A percentile compares a stretch with the other conserved stretches of the same genome.
Conservation (phyloP, 2,113 vertebrate genomes). For the Gnathonemus echidnorhynchus region DNA sequence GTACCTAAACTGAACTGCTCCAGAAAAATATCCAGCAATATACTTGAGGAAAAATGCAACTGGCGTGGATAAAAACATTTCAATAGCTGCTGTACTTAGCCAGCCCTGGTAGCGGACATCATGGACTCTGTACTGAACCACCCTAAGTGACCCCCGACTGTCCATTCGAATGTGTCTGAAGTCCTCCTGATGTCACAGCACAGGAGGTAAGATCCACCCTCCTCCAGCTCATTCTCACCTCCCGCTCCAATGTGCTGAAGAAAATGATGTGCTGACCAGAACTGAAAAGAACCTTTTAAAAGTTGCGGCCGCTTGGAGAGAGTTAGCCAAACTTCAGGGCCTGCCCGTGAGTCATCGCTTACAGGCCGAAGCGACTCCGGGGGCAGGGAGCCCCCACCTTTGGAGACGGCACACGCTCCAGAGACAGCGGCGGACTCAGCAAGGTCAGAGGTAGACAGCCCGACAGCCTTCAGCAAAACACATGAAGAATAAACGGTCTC, state of each 20-base stretch:
- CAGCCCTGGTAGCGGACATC: neutral
- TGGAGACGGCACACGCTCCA: conserved; percentile 39
- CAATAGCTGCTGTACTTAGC: neutral
- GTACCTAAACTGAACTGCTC: neutral
- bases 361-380: neutral
- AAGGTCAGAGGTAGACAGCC: conserved; percentile 53
- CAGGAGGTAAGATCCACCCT: neutral
- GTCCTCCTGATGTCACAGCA: neutral
- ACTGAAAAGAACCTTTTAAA: neutral
- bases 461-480: conserved; percentile 52
- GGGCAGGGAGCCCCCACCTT: conserved; percentile 27
- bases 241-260: neutral
- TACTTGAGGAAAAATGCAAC: neutral
- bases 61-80: neutral
- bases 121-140: neutral
- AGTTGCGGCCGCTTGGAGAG: neutral
- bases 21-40: neutral
- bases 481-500: conserved; percentile 16
- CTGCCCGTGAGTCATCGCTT: neutral
- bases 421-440: conserved; percentile 51
- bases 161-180: neutral
- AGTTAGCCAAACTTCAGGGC: neutral
- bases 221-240: neutral
- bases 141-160: neutral
- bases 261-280: neutral